Percentiles rank a stretch among this genome's conserved stretches.
These are phyloP conservation scores for Crotalus helleri DNA, from an alignment of 2,113 vertebrate genomes.

Conservation along the genomic window DNA sequence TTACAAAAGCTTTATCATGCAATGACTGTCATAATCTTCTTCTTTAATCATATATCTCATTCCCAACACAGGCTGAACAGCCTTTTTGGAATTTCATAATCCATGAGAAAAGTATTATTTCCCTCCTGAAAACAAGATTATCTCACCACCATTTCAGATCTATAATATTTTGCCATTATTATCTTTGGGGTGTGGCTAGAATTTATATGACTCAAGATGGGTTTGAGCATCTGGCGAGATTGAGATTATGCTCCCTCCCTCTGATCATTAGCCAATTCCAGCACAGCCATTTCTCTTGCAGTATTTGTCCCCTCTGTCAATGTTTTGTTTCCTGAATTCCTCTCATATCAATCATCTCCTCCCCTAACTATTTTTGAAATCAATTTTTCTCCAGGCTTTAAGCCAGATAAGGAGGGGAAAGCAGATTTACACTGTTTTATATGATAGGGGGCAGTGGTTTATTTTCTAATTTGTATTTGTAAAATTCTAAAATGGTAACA, in stretches of 20 bases:
- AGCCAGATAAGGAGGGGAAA: neutral
- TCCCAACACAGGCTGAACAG: neutral
- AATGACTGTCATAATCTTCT: neutral
- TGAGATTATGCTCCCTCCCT: neutral
- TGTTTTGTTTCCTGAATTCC: neutral
- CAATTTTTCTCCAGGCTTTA: neutral
- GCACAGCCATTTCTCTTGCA: neutral
- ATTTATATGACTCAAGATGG: neutral
- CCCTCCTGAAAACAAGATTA: neutral
- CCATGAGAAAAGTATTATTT: neutral
- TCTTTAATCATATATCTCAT: neutral
- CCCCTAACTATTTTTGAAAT: neutral
- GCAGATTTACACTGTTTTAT: neutral
- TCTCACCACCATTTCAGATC: neutral
- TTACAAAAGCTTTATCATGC: neutral
- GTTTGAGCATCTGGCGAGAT: neutral
- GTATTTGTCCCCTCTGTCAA: neutral
- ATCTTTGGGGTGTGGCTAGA: neutral
- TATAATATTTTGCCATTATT: neutral
- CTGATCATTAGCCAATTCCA: neutral
- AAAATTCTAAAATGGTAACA: neutral
- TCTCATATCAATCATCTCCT: neutral
- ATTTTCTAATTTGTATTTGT: neutral
- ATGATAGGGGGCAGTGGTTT: neutral
- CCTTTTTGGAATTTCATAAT: neutral